Base-by-base conservation (phyloP, 1,140 invertebrate genomes). In the Vanessa atalanta region DNA sequence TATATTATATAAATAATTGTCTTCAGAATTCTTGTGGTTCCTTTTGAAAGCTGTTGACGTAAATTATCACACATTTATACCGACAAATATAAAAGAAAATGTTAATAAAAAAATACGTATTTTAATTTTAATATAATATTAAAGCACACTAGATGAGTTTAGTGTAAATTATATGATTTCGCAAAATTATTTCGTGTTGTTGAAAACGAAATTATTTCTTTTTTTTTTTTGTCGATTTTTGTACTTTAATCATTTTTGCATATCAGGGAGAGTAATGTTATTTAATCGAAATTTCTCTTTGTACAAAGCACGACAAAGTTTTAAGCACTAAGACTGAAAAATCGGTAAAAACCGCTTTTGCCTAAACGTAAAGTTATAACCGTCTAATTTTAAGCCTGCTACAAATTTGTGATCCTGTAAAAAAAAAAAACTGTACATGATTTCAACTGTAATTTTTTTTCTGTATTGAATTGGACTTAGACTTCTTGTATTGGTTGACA, bases 271-370 rank as follows among this genome's bases (percentile, higher is more conserved):
- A 61, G 75, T 72, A 79, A 69, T 74, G 26, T 74, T 74, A 65
- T 65, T 26, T 85, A 84, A 70, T 9, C 83, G 85, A 83, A 82
- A 83, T 88, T 87, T 78, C 82, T 83, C 82, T 83, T 80, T 77
- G 73, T 80, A 79, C 79, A 79, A 73, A 81, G 77, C 80, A 83
- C 79, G 79, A 75, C 63, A 83, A 81, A 78, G 78, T 80, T 84
- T 84, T 89, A 86, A 92, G 87, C 87, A 89, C 85, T 89, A 92
- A 92, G 89, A 92, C 90, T 92, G 90, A 92, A 82, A 85, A 81
- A 83, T 87, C 84, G 85, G 84, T 85, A 79, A 85, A 85, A 79
- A 79, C 80, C 76, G 77, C 79, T 85, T 83, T 86, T 83, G 84
- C 84, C 84, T 84, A 84, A 85, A 82, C 73, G 71, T 81, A 79